These are phyloP conservation scores for Saguinus midas DNA, from an alignment of 2,113 vertebrate genomes.

Conservation along the genomic window DNA sequence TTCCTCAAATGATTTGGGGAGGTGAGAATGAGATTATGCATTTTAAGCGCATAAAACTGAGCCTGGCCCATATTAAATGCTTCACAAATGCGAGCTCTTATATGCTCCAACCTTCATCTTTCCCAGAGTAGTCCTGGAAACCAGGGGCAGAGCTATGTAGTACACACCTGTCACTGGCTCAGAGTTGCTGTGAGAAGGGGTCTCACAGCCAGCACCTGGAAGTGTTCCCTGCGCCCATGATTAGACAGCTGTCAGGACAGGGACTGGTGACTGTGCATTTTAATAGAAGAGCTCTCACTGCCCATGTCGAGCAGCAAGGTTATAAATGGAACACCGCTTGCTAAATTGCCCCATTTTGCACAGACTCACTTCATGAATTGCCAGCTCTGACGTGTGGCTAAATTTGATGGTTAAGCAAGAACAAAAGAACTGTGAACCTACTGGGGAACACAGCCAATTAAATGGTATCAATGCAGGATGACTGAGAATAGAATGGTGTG, in stretches of 20 bases:
- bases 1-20: not conserved
- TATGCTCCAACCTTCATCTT: not conserved
- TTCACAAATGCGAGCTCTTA: not conserved
- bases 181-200: not conserved
- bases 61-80: not conserved
- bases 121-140: not conserved
- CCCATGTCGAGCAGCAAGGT: conserved; percentile 14
- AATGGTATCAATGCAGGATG: not conserved
- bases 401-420: conserved; percentile 16
- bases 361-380: conserved; percentile 21
- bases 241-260: conserved; percentile 11
- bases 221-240: not conserved
- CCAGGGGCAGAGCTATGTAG: not conserved
- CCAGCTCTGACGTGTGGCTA: not conserved
- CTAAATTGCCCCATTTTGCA: conserved; percentile 53
- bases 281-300: not conserved
- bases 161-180: not conserved
- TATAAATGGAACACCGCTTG: conserved; percentile 39
- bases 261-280: not conserved
- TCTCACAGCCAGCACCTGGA: not conserved
- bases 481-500: conserved; percentile 3
- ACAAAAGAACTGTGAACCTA: conserved; percentile 26
- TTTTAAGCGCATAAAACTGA: not conserved
- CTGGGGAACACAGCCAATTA: conserved; percentile 12
- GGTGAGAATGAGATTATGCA: not conserved